Evolutionary conservation across 23 tunicate genomes (phyloP), one percentile per base, ranked within the genome.

Genomic region (Ascidia mentula): DNA sequence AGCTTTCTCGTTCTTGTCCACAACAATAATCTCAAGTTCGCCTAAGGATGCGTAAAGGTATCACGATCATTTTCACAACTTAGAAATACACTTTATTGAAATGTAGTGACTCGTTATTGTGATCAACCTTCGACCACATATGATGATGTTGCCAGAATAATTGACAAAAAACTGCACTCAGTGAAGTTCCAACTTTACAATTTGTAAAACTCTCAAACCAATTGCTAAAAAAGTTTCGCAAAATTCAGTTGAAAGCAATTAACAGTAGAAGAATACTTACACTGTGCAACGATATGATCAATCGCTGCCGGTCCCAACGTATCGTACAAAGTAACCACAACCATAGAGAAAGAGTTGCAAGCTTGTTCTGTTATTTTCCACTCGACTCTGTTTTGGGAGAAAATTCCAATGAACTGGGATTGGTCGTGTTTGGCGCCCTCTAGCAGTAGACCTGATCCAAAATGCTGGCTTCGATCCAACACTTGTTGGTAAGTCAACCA

Each of bases 251-350:
- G n/a, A n/a, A n/a, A n/a, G n/a, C n/a, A n/a, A n/a, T n/a, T n/a
- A n/a, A n/a, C n/a, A n/a, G n/a, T n/a, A n/a, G n/a, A n/a, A n/a
- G 28, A 53, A 53, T 42, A 92, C 98, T 94, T 88, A 94, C 98
- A 88, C 75, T 84, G 87, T 13, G 82, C 75, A 22, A 90, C 77
- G 38, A 95, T 90, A 74, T 83, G 89, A 34, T 79, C 34, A 36
- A 95, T 91, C 8, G 96, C 82, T 33, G 83, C 77, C 13, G 91
- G 87, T 0, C 99, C 99, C 32, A 95, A 77, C 0, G 99, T 95
- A 45, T 95, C 99, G 70, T 95, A 95, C 69, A 95, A 82, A 28
- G 99, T 87, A 31, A 95, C 96, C 69, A 92, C 69, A 53, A 87
- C 91, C 97, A 92, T 92, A n/a, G 97, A 92, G 65, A 40, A 92